Base-by-base conservation (phyloP, 37 sponge, comb jelly and placozoan species). In the Diacarnus erythraeanus region DNA sequence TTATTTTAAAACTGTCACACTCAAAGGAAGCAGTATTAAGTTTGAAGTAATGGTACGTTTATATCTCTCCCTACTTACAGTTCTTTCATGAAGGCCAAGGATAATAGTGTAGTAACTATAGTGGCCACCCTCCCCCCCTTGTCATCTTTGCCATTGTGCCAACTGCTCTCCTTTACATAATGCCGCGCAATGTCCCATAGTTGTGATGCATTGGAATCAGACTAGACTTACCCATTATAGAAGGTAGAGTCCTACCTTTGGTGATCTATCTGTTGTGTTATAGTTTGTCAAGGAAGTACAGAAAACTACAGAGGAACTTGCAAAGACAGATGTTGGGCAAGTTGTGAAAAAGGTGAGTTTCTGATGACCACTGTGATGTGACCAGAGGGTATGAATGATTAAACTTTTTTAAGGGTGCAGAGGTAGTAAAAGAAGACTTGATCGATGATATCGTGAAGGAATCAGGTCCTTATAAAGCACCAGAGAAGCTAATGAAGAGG, bases 371-470 rank as follows among this genome's bases (percentile, higher is more conserved):
- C n/a, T n/a, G n/a, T n/a, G n/a, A n/a, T n/a, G n/a, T n/a, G n/a
- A n/a, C n/a, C n/a, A n/a, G n/a, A n/a, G n/a, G n/a, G n/a, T n/a
- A n/a, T n/a, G n/a, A n/a, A n/a, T n/a, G n/a, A n/a, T n/a, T n/a
- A n/a, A n/a, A n/a, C 41, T 60, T 33, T 57, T 36, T 9, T 0
- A 30, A 91, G 86, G 90, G 94, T 72, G 94, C 77, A 37, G 69
- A 72, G 21, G 57, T 64, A 8, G 84, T 93, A 17, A 89, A 89
- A 44, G 87, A 89, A 64, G 94, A 93, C 25, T 42, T 93, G 35
- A 38, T 93, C 2, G 94, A 93, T 75, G 94, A 93, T 27, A 76
- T 89, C 44, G 59, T 89, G 57, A 71, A 82, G 51, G 74, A 86
- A 38, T 89, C 94, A 34, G 73, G 38, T 31, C 94, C 94, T 6